phyloP scores from a whole-genome alignment of 2,888 invertebrate species.

The Frankliniella intonsa region DNA sequence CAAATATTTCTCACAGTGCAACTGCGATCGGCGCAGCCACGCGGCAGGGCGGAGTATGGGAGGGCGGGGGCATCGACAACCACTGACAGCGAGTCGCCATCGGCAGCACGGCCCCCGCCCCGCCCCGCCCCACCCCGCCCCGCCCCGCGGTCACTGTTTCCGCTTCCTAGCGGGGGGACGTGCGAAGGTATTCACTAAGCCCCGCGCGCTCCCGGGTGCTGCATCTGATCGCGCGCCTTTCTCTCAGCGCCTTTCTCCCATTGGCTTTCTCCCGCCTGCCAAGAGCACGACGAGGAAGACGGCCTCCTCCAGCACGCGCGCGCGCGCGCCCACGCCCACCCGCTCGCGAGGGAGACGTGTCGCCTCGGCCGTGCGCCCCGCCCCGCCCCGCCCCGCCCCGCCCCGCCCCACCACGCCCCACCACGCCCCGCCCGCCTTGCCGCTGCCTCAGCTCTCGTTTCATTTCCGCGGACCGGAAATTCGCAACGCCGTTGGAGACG shows the following conservation, averaged over 20 bases:
- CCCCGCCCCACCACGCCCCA: not conserved
- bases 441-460: constrained; percentile 7
- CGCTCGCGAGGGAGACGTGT: not conserved
- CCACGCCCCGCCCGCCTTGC: not conserved
- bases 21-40: too few relatives aligned
- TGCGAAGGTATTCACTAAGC: too few relatives aligned
- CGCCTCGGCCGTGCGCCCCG: not conserved
- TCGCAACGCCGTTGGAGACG: constrained; percentile 9
- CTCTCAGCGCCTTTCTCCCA: not conserved
- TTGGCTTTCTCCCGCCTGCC: not conserved
- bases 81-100: too few relatives aligned
- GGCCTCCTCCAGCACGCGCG: not conserved
- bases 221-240: not conserved
- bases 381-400: not conserved
- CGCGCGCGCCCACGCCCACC: not conserved
- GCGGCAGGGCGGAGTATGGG: too few relatives aligned
- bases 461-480: constrained; percentile 26
- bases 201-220: not conserved
- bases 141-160: too few relatives aligned
- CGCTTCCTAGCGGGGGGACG: too few relatives aligned
- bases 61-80: too few relatives aligned
- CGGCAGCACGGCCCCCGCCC: too few relatives aligned
- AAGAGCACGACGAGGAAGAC: not conserved
- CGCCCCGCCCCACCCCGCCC: too few relatives aligned
- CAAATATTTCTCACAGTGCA: too few relatives aligned